Percentiles rank a stretch among this genome's conserved stretches.
These are phyloP conservation scores for Lophura nycthemera DNA, from an alignment of 2,113 vertebrate genomes.

Conservation along the genomic window DNA sequence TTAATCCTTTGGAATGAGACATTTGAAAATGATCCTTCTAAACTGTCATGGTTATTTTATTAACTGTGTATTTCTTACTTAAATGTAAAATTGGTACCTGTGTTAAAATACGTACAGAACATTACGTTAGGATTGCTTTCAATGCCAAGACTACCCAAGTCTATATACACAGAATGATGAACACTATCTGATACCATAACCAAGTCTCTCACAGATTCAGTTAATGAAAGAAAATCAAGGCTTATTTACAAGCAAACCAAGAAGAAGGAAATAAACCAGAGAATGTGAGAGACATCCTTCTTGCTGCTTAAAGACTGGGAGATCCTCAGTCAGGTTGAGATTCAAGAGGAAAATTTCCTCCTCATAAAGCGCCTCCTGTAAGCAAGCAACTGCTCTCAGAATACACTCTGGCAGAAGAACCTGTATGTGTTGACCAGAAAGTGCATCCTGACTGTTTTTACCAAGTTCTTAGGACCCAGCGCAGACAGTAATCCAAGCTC, in stretches of 20 bases:
- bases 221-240: background rate
- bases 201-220: background rate
- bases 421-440: background rate
- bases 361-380: background rate
- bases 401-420: background rate
- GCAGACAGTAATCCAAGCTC: background rate
- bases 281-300: background rate
- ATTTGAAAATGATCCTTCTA: background rate
- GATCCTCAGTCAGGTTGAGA: background rate
- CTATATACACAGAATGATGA: background rate
- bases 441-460: rapidly evolving
- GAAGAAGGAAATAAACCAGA: background rate
- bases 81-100: background rate
- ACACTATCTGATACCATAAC: background rate
- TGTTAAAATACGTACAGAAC: background rate
- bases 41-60: background rate
- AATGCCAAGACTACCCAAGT: background rate
- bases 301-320: background rate
- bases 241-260: background rate
- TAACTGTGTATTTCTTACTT: background rate
- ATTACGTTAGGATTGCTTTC: background rate
- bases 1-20: background rate
- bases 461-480: background rate
- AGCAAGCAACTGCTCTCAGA: background rate
- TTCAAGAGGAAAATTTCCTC: background rate